phyloP scores from a whole-genome alignment of 2,888 invertebrate genomes.

The Idaea aversata region DNA sequence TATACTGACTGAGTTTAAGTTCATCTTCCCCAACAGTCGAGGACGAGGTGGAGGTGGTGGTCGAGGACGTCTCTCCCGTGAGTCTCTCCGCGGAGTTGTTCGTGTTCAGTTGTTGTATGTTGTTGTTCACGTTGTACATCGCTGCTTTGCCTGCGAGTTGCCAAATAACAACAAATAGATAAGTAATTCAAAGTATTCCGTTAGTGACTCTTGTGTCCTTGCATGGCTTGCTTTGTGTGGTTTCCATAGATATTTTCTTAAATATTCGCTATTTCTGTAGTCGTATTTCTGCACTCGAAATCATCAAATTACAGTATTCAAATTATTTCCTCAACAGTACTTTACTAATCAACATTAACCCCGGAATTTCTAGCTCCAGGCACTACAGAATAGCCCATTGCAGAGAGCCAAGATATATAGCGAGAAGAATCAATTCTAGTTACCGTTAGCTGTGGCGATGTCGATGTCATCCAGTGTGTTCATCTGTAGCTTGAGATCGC shows the following conservation, averaged over 20 bases:
- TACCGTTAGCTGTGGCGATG: constrained; percentile 50
- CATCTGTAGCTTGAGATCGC: constrained; percentile 68
- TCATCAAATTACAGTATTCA: too few species aligned
- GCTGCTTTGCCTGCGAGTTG: constrained; percentile 62
- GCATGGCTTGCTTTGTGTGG: too few species aligned
- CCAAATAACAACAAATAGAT: constrained; percentile 7
- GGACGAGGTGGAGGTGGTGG: constrained; percentile 26
- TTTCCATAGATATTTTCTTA: too few species aligned
- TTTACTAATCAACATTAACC: too few species aligned
- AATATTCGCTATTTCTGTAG: too few species aligned
- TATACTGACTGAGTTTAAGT: constrained; percentile 65
- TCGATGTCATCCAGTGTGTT: constrained; percentile 66
- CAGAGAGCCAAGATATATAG: too few species aligned
- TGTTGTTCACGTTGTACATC: constrained; percentile 77
- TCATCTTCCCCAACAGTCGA: constrained; percentile 73
- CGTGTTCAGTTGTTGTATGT: constrained; percentile 63
- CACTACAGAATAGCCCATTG: too few species aligned
- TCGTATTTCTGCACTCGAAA: too few species aligned
- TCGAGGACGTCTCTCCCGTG: constrained; percentile 72
- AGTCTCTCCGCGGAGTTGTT: constrained; percentile 81
- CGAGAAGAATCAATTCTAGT: neutral
- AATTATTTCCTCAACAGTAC: too few species aligned
- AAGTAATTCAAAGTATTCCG: neutral
- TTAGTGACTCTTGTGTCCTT: neutral
- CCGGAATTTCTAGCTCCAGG: too few species aligned